Evolutionary conservation across 2,888 invertebrate species (phyloP), one percentile per base, ranked within the genome.

Genomic region (Latheticus oryzae): DNA sequence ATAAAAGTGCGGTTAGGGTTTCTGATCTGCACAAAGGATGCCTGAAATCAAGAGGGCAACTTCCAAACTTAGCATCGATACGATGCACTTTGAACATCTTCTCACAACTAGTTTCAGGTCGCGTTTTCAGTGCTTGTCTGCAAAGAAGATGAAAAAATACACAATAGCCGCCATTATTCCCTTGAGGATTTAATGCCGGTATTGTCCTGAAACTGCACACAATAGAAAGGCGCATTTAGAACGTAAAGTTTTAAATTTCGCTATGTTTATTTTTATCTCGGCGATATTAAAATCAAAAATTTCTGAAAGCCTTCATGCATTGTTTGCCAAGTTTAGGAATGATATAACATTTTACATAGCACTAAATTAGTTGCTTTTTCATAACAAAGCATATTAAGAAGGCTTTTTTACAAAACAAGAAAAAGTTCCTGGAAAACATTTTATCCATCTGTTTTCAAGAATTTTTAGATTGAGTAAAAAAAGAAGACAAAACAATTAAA

Each of bases 1-100:
- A 70, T 72, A 71, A 72, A 72, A 73, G 68, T 70, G 65, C 60
- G 69, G 66, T 64, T 66, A 61, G 62, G 60, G 50, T 24, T 28
- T 33, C 15, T n/a, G 32, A 32, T 30, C 38, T 4, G 40, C 52
- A 52, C 52, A 52, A 52, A 52, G 42, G 23, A 4, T 30, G 7
- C 3, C 12, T 15, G 33, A 16, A 33, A 33, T 33, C 26, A 60
- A 52, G 62, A 56, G 47, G 30, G 42, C 15, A 61, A 66, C 57
- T 61, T 62, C 53, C 43, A 57, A 61, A 62, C 64, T 63, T 63
- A n/a, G 37, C 60, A 66, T 67, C 67, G 58, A n/a, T n/a, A n/a
- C n/a, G n/a, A 63, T 67, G 63, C 62, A 59, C 61, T 66, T 63
- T 61, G 61, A 66, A 57, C 53, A 62, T 53, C 45, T 16, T 30